phyloP scores from a whole-genome alignment of 2,797 vertebrate species.

The Notamacropus eugenii region DNA sequence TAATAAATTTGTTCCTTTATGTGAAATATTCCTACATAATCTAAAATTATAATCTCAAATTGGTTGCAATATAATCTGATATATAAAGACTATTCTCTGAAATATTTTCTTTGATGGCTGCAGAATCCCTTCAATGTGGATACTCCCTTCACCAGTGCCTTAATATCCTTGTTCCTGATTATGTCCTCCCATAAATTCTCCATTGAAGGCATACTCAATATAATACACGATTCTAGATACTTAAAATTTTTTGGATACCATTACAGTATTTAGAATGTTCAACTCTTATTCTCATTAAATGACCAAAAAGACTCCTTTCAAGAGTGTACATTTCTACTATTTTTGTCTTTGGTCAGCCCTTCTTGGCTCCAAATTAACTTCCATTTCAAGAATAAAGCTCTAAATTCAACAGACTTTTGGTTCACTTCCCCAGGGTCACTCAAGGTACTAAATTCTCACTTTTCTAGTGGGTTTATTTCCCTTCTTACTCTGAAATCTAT shows the following conservation, averaged over 20 bases:
- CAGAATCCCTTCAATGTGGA: background rate
- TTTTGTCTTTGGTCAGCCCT: background rate
- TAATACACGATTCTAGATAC: background rate
- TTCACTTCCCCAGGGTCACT: background rate
- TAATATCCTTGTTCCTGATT: background rate
- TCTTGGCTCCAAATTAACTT: background rate
- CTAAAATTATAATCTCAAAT: background rate
- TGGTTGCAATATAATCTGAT: background rate
- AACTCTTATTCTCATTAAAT: background rate
- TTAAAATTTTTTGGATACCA: background rate
- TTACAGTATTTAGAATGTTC: background rate
- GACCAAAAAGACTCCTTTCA: background rate
- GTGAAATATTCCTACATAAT: background rate
- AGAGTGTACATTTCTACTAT: background rate
- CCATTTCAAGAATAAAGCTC: background rate
- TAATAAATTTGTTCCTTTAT: background rate
- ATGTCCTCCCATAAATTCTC: background rate
- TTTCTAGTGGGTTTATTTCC: background rate
- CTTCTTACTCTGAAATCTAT: background rate
- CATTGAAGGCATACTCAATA: background rate
- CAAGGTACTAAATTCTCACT: background rate
- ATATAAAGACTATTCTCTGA: background rate
- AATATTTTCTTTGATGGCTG: background rate
- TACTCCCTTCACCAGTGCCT: background rate
- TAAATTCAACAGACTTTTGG: background rate